phyloP scores from a whole-genome alignment of 2,888 invertebrate genomes.

The Melieria omissa region DNA sequence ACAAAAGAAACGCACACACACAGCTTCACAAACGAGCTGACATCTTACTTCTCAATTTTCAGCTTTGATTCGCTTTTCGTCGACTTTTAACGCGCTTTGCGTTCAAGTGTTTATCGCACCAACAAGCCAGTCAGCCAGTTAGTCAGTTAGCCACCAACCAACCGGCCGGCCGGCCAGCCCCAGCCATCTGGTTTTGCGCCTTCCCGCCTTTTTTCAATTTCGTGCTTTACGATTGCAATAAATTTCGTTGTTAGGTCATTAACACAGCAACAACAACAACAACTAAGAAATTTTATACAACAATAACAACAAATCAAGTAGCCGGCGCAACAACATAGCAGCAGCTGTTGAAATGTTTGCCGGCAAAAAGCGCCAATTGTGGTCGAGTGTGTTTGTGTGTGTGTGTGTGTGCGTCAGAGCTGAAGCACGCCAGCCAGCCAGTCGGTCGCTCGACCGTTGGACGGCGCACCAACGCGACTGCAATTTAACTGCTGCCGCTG shows the following conservation, averaged over 20 bases:
- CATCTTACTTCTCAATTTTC: too few species aligned
- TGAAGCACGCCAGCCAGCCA: conserved; percentile 11
- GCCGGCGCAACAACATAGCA: neutral
- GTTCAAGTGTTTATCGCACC: too few species aligned
- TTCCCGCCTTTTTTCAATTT: conserved; percentile 27
- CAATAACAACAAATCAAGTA: neutral
- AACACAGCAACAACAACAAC: conserved; percentile 46
- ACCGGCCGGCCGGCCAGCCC: too few species aligned
- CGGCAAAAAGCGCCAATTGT: too few species aligned
- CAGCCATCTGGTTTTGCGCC: neutral
- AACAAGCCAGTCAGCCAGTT: too few species aligned
- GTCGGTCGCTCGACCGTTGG: conserved; percentile 14
- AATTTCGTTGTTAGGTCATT: conserved; percentile 53
- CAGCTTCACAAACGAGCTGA: neutral
- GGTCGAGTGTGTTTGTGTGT: neutral
- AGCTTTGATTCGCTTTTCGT: too few species aligned
- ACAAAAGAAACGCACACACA: conserved; percentile 5
- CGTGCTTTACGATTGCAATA: conserved; percentile 26
- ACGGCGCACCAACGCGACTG: too few species aligned
- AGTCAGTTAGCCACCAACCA: too few species aligned
- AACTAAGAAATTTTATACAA: neutral
- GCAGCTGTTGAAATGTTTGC: neutral
- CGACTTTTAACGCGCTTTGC: too few species aligned
- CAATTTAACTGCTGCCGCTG: too few species aligned
- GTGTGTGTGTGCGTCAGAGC: neutral